Evolutionary conservation across 2,888 invertebrate genomes (phyloP).

Genomic region (Sphaerophoria rueppellii): DNA sequence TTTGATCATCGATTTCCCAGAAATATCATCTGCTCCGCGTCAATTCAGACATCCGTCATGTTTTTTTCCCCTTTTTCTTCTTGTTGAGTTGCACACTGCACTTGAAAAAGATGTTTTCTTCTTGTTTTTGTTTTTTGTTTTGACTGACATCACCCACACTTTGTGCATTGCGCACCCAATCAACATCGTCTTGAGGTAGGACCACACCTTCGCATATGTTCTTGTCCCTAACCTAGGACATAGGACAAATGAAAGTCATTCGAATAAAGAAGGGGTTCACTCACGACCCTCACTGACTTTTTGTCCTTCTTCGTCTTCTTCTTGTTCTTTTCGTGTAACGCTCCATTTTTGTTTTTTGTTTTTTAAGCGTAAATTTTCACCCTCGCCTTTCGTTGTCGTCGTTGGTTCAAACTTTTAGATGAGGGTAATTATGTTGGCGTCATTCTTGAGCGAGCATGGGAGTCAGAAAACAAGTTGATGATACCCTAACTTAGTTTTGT

Average conservation of each 20-base stretch:
- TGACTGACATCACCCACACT: constrained; percentile 30
- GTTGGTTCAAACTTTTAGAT: constrained; percentile 3
- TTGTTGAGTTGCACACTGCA: constrained; percentile 6
- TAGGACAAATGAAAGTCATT: constrained; percentile 69
- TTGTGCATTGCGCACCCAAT: constrained; percentile 44
- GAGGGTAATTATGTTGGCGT: constrained; percentile 65
- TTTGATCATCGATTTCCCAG: constrained; percentile 57
- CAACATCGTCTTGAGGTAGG: constrained; percentile 64
- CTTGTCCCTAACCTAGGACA: constrained; percentile 64
- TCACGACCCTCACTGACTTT: not conserved
- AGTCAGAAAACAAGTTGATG: constrained; percentile 14
- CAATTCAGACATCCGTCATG: constrained; percentile 69
- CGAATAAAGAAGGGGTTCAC: constrained; percentile 31
- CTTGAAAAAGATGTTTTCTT: constrained; percentile 10
- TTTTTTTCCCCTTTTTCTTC: not conserved
- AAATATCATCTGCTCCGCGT: constrained; percentile 58
- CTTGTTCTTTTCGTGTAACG: constrained; percentile 28
- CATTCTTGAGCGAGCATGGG: constrained; percentile 48
- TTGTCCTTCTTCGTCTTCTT: not conserved
- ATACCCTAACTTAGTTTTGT: not conserved
- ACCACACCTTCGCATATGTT: constrained; percentile 56
- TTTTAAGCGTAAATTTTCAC: not conserved
- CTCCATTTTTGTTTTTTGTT: constrained; percentile 36
- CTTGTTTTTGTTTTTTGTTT: not conserved
- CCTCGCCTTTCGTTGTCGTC: constrained; percentile 54